These are phyloP conservation scores for Rhegmatorhina hoffmannsi DNA, from an alignment of 2,113 vertebrate species.

Conservation along the genomic window DNA sequence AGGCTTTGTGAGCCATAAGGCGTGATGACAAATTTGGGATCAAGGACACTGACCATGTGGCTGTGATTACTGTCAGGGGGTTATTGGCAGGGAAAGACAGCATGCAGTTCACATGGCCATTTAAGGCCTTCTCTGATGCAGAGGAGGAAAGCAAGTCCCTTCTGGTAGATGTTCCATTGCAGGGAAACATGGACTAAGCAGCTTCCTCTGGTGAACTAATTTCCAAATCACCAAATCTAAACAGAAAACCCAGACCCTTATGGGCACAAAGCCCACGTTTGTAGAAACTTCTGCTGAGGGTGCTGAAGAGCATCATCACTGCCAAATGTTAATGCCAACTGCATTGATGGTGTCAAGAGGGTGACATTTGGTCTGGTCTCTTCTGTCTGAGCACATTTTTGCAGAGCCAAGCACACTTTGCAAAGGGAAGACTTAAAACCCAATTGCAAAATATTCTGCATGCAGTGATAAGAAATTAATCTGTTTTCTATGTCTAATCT, in stretches of 20 bases:
- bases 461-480: background rate
- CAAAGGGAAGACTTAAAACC: background rate
- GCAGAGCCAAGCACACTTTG: background rate
- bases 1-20: background rate
- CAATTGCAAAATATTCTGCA: background rate
- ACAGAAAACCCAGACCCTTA: background rate
- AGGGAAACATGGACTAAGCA: background rate
- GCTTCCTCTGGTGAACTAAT: background rate
- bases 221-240: background rate
- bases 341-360: background rate
- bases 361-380: background rate
- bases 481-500: background rate
- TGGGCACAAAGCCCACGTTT: background rate
- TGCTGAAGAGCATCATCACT: background rate
- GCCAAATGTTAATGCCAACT: background rate
- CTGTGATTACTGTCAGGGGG: background rate
- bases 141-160: background rate
- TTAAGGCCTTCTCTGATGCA: background rate
- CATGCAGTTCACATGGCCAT: fast-evolving
- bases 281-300: background rate
- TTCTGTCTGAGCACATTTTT: background rate
- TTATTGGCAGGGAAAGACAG: background rate
- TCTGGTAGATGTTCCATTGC: background rate
- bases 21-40: background rate
- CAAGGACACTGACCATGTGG: background rate